Evolutionary conservation across 2,888 invertebrate genomes (phyloP), one percentile per base, ranked within the genome.

Genomic region (Auanema freiburgensis): DNA sequence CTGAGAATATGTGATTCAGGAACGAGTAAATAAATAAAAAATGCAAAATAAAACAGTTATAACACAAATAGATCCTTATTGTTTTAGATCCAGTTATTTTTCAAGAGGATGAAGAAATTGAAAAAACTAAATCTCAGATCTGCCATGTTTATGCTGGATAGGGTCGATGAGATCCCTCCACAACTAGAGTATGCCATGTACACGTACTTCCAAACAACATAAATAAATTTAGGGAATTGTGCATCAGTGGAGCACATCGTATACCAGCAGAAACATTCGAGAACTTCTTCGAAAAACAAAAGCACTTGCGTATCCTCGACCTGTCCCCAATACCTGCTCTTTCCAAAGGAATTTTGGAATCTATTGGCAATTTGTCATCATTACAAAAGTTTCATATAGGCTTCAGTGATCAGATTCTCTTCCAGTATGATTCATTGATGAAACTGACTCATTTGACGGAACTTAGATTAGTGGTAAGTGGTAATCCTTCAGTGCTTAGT

Each of bases 121-220:
- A 41, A 51, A 16, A 51, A 44, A 16, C 49, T 66, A 18, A 66
- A 71, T 33, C 57, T 71, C 16, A 65, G 66, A 24, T 60, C 59
- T 14, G 69, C 71, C 6, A 63, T 59, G 57, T 71, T 71, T 55
- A 43, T 55, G 25, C 54, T 69, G 18, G 50, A 56, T 14, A 33
- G 49, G 16, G 49, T 71, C 11, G 54, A 54, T 21, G 41, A 64
- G 16, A 60, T 71, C 10, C 69, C 69, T 3, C 33, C 21, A n/a
- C 52, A 49, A 18, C 52, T 71, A 1, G 59, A 59, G 71, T 71
- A 56, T 52, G n/a, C n/a, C n/a, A n/a, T n/a, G n/a, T n/a, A n/a
- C n/a, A n/a, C n/a, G n/a, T n/a, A n/a, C n/a, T n/a, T n/a, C n/a
- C n/a, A n/a, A n/a, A n/a, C n/a, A n/a, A n/a, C n/a, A n/a, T n/a